Evolutionary conservation across 2,888 invertebrate genomes (phyloP).

Genomic region (Folsomia candida): DNA sequence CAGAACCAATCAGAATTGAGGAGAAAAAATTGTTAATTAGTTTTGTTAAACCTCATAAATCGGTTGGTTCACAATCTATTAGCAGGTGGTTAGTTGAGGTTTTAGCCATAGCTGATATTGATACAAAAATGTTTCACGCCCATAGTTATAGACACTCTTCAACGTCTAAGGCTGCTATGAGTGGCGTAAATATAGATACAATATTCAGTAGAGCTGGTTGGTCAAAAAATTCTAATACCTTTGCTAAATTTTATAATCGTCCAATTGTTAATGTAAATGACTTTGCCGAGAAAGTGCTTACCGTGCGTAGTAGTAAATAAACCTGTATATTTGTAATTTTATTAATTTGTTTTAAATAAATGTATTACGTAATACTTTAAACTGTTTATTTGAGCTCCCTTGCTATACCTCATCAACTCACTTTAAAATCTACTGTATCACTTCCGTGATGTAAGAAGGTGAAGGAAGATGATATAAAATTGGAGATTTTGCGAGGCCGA

Average conservation of each 20-base stretch:
- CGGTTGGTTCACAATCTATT: not conserved
- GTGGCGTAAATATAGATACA: constrained; percentile 1
- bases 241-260: constrained; percentile 22
- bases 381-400: too few species aligned
- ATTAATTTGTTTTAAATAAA: too few species aligned
- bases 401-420: too few species aligned
- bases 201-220: constrained; percentile 19
- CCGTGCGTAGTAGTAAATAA: too few species aligned
- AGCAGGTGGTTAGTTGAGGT: not conserved
- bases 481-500: too few species aligned
- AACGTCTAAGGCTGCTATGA: constrained; percentile 12
- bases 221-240: constrained; percentile 5
- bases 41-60: not conserved
- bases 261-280: constrained; percentile 7
- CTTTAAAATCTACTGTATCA: too few species aligned
- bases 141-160: constrained; percentile 25
- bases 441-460: too few species aligned
- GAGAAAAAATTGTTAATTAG: not conserved
- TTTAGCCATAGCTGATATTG: not conserved
- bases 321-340: too few species aligned
- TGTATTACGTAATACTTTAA: too few species aligned
- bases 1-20: not conserved
- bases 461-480: too few species aligned
- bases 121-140: not conserved
- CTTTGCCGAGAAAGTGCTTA: constrained; percentile 4